Conservation (phyloP, 2,797 vertebrate species). For the Urophycis tenuis region DNA sequence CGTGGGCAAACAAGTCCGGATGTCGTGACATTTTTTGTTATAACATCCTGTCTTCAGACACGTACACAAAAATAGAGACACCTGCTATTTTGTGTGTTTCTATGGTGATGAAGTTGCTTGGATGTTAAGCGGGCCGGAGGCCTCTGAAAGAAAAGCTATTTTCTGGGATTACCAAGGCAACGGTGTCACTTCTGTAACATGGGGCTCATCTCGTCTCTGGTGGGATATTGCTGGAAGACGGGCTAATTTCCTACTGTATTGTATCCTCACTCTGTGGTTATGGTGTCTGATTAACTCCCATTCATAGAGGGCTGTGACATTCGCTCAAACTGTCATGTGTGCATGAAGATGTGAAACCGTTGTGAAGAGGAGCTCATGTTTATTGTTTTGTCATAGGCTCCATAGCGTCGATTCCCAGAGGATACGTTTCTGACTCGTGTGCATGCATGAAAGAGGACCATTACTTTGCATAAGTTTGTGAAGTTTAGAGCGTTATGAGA, state of each 20-base stretch:
- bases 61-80: background rate
- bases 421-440: background rate
- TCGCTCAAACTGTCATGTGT: background rate
- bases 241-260: background rate
- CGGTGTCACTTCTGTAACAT: background rate
- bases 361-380: background rate
- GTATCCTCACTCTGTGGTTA: background rate
- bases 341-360: background rate
- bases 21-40: background rate
- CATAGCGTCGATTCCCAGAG: too few relatives aligned
- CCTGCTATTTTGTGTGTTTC: constrained; percentile 7
- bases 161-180: constrained; percentile 3
- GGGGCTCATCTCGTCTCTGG: background rate
- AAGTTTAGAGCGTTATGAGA: background rate
- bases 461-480: too few relatives aligned
- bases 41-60: background rate
- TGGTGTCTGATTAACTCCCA: background rate
- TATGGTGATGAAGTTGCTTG: constrained; percentile 5
- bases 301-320: constrained; percentile 7
- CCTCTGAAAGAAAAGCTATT: background rate
- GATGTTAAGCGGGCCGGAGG: background rate
- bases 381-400: too few relatives aligned
- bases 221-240: background rate
- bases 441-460: too few relatives aligned
- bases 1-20: background rate